Base-by-base conservation (phyloP, 2,888 invertebrate species). In the Aleiodes alternator region DNA sequence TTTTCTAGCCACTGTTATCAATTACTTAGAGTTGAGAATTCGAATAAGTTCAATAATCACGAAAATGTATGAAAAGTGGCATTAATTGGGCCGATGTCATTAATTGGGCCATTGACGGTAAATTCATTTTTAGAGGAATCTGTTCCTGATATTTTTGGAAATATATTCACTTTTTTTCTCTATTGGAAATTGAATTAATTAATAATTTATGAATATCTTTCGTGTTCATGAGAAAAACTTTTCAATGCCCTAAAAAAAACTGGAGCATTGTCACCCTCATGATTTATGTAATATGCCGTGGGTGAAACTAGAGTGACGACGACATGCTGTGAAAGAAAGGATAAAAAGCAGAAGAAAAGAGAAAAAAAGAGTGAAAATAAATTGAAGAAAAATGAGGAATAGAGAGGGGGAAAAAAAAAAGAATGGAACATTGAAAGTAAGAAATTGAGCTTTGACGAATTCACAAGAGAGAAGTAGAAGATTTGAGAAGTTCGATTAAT, bases 401-500 rank as follows among this genome's bases (percentile, higher is more conserved):
- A 66, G 59, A 11, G 14, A n/a, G 66, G 43, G 12, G 48, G 53
- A 55, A 11, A 4, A 50, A 14, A 23, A 61, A 51, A 50, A 73
- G 66, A 50, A 61, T 50, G 43, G 51, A 29, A 50, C 61, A 50
- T 53, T 66, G 72, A 51, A 64, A 64, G 8, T 59, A 48, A 38
- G 64, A 70, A 56, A 53, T 74, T 69, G 59, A 71, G 68, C 43
- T 48, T 50, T 61, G 51, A 64, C 61, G 34, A 72, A 64, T 53
- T 72, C 64, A 72, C 29, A 59, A 75, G 48, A 66, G 50, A 64
- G 64, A 43, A 48, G 48, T 43, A 43, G 64, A 48, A 48, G 64
- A 48, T 64, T 64, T 64, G 64, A 64, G 64, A 64, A 64, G 64
- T 64, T 64, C 64, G 64, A 64, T 64, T 64, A 64, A 64, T 64